phyloP scores from a whole-genome alignment of 2,888 invertebrate species.

The Xestia ashworthii region DNA sequence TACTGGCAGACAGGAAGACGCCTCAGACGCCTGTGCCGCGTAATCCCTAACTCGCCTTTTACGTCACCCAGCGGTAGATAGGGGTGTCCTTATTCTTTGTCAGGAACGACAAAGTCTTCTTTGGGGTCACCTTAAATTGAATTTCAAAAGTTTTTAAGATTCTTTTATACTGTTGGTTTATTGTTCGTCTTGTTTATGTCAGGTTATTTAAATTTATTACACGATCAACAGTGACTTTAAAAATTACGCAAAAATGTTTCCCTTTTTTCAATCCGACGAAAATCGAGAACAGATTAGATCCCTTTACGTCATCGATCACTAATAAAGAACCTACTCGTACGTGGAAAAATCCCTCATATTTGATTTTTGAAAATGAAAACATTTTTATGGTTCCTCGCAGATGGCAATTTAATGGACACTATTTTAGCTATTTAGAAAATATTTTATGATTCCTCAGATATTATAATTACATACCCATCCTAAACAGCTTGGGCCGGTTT shows the following conservation, averaged over 20 bases:
- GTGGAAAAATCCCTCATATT: too few relatives aligned
- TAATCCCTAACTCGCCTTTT: constrained; percentile 18
- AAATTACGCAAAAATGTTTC: background rate
- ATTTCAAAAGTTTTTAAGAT: constrained; percentile 15
- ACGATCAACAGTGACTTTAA: background rate
- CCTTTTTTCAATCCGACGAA: background rate
- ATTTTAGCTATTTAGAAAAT: too few relatives aligned
- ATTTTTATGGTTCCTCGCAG: too few relatives aligned
- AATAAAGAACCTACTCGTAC: too few relatives aligned
- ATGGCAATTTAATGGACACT: too few relatives aligned
- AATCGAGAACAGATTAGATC: background rate
- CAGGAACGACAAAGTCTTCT: background rate
- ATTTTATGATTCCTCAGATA: too few relatives aligned
- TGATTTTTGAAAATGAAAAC: too few relatives aligned
- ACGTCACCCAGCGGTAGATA: constrained; percentile 2
- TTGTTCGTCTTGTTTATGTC: constrained; percentile 11
- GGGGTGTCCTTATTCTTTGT: constrained; percentile 26
- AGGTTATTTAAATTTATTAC: background rate
- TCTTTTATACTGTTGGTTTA: constrained; percentile 27
- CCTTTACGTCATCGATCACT: too few relatives aligned
- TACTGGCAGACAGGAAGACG: constrained; percentile 42
- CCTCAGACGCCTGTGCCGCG: constrained; percentile 7
- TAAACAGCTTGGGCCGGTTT: too few relatives aligned
- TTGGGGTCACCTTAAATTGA: constrained; percentile 24
- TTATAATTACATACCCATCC: too few relatives aligned